Evolutionary conservation across 2,113 vertebrate genomes (phyloP).

Genomic region (Phainopepla nitens): DNA sequence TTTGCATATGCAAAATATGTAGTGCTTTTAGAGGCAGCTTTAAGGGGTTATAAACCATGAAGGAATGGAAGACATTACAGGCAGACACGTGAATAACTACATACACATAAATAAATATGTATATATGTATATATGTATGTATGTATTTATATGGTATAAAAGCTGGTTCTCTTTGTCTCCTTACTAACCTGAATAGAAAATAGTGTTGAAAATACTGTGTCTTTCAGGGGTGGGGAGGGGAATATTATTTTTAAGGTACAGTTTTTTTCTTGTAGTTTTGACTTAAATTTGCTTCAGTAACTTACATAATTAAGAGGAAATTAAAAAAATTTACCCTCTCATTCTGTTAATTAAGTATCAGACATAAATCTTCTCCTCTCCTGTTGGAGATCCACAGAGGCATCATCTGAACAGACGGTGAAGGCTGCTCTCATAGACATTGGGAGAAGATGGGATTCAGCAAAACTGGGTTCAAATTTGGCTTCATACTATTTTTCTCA

Average conservation of each 20-base stretch:
- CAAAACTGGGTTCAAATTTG: background rate
- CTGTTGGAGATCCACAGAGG: background rate
- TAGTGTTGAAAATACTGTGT: background rate
- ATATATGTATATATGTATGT: too few relatives aligned
- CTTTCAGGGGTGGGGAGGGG: accelerated
- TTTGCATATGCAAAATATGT: background rate
- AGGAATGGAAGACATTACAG: background rate
- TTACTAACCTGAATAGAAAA: background rate
- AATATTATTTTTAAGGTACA: background rate
- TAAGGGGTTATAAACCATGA: background rate
- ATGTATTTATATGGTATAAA: background rate
- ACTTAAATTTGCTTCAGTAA: background rate
- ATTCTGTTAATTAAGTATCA: background rate
- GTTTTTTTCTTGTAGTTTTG: background rate
- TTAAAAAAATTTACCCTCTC: background rate
- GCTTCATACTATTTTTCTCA: background rate
- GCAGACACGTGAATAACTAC: background rate
- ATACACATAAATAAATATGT: background rate
- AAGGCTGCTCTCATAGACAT: background rate
- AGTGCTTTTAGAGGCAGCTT: background rate
- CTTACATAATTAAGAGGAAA: background rate
- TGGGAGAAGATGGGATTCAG: background rate
- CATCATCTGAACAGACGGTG: background rate
- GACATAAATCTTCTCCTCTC: background rate
- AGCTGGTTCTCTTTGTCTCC: background rate